Evolutionary conservation across 2,888 invertebrate genomes (phyloP).

Genomic region (Diaphora mendica): DNA sequence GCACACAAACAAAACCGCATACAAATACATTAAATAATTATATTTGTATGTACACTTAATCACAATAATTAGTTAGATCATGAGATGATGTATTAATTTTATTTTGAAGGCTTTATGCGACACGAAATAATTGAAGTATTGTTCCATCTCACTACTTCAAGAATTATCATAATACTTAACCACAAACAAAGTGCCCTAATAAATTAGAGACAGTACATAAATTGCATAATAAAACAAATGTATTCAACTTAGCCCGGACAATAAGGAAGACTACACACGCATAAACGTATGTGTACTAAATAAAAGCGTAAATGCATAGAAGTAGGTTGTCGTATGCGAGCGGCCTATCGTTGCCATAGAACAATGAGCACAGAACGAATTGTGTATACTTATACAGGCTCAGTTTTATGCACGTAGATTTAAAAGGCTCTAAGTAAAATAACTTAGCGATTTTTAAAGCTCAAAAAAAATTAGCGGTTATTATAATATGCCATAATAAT

Average conservation of each 20-base stretch:
- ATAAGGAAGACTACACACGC: slow-evolving; percentile 49
- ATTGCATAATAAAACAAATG: slow-evolving; percentile 49
- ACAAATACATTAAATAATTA: too few species aligned
- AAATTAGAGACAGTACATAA: slow-evolving; percentile 42
- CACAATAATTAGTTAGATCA: neutral
- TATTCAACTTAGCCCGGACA: slow-evolving; percentile 42
- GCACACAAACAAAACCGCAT: too few species aligned
- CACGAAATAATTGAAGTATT: neutral
- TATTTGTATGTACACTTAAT: neutral
- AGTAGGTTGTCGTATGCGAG: slow-evolving; percentile 43
- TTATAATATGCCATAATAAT: too few species aligned
- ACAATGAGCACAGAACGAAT: slow-evolving; percentile 60
- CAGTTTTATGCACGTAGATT: slow-evolving; percentile 46
- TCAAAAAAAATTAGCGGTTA: neutral
- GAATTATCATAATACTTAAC: slow-evolving; percentile 16
- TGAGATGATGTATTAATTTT: neutral
- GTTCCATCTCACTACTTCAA: neutral
- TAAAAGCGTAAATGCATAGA: slow-evolving; percentile 32
- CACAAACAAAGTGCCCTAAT: slow-evolving; percentile 26
- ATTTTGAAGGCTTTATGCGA: neutral
- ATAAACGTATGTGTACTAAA: slow-evolving; percentile 31
- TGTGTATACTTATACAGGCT: slow-evolving; percentile 54
- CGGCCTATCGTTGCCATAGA: slow-evolving; percentile 56
- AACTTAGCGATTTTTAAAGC: slow-evolving; percentile 21
- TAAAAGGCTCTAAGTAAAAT: slow-evolving; percentile 15